Percentiles rank a stretch among this genome's conserved stretches.
phyloP scores from a whole-genome alignment of 2,113 vertebrate genomes.

The Cathartes aura region DNA sequence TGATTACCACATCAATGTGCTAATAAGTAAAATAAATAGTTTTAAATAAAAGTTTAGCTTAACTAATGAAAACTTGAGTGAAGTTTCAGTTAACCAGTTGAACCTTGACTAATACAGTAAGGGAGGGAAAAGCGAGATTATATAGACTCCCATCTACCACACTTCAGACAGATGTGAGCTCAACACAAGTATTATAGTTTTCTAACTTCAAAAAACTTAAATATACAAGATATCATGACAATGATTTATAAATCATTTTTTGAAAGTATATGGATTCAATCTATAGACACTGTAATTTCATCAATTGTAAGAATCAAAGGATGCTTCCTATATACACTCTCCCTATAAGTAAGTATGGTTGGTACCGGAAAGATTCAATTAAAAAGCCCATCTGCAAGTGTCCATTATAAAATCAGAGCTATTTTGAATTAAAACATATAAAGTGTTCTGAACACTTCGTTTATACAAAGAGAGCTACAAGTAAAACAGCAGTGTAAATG shows the following conservation, averaged over 20 bases:
- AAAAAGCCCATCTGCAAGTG: background rate
- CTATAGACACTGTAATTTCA: background rate
- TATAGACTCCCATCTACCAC: background rate
- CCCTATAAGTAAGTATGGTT: background rate
- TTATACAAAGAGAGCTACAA: background rate
- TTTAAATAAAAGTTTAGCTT: background rate
- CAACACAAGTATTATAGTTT: background rate
- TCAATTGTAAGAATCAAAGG: background rate
- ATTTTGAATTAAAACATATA: background rate
- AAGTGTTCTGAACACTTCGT: background rate
- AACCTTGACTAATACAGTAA: background rate
- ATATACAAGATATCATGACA: background rate
- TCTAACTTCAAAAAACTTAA: background rate
- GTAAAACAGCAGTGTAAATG: background rate
- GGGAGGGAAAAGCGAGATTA: background rate
- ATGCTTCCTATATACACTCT: background rate
- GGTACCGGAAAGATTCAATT: background rate
- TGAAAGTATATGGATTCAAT: background rate
- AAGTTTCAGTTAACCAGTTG: background rate
- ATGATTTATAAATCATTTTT: background rate
- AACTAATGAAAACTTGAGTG: background rate
- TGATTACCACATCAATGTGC: background rate
- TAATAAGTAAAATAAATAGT: background rate
- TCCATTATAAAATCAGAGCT: background rate
- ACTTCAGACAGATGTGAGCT: background rate